Evolutionary conservation across 37 sponge, comb jelly and placozoan species (phyloP).

Genomic region (Chondrosia reniformis): DNA sequence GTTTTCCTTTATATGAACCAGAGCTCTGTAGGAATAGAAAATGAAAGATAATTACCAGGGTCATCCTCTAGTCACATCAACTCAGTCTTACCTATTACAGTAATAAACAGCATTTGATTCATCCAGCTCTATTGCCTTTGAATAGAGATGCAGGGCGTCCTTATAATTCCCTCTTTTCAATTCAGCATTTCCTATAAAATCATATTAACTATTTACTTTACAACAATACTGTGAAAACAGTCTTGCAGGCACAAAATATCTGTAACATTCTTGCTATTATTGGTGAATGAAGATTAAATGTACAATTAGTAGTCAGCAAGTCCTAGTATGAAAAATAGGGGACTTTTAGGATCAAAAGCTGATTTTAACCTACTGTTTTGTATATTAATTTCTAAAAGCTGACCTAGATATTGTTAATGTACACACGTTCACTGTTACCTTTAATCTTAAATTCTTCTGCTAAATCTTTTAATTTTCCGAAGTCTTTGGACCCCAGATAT

Average conservation of each 20-base stretch:
- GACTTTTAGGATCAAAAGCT: too few species aligned
- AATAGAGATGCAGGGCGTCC: conserved; percentile 44
- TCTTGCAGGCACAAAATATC: neutral
- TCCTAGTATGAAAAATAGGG: too few species aligned
- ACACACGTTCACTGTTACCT: too few species aligned
- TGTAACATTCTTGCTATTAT: neutral
- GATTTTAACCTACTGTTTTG: too few species aligned
- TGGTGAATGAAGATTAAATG: too few species aligned
- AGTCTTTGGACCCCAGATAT: too few species aligned
- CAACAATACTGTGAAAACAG: neutral
- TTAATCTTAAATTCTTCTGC: too few species aligned
- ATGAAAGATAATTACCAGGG: neutral
- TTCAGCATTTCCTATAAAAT: conserved; percentile 40
- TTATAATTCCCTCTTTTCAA: conserved; percentile 40
- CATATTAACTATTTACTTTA: too few species aligned
- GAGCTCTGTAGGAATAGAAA: conserved; percentile 37
- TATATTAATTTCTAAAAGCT: too few species aligned
- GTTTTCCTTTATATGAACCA: conserved; percentile 46
- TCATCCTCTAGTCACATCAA: neutral
- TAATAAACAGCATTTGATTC: conserved; percentile 47
- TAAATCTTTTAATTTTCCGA: too few species aligned
- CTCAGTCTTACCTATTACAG: conserved; percentile 53
- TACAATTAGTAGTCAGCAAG: too few species aligned
- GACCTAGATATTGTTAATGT: too few species aligned
- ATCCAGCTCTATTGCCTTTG: conserved; percentile 45